Evolutionary conservation across 2,113 vertebrate species (phyloP), one percentile per base, ranked within the genome.

Genomic region (Mastomys natalensis): DNA sequence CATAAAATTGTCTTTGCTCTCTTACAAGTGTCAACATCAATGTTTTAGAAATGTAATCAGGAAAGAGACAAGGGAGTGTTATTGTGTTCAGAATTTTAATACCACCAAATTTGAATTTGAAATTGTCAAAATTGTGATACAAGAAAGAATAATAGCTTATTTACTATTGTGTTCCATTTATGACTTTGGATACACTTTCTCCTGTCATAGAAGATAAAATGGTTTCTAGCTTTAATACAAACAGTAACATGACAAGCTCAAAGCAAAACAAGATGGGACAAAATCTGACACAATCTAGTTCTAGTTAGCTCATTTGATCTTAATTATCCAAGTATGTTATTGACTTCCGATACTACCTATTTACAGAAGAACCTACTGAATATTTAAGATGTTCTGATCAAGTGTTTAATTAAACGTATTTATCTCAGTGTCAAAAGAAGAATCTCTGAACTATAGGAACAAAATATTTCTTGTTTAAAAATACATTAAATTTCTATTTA

Each of bases 1-100:
- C 94, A 92, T 81, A 95, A 95, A 68, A 40, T 51, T 60, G 62
- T 81, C 22, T 95, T 85, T 95, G 72, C 90, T 97, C 29, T 88
- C 66, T 93, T 21, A 55, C 40, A 92, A 94, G 15, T 55, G 64
- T 26, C 78, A 95, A 66, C 40, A 74, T 89, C 84, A 76, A 82
- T 34, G 48, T 88, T 95, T 93, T 60, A 53, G 85, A 81, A 88
- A 87, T 48, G 34, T 62, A 87, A 91, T 76, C 40, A 78, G 40
- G 80, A 96, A 91, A 91, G 19, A 19, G 51, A 84, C 34, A 74
- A n/a, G 84, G 64, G 91, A 53, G 7, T 76, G 22, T 31, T 77
- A 76, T 13, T 81, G 7, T 87, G 76, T 95, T 94, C 8, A 40
- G 40, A 89, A 88, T 93, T 86, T 87, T 81, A 91, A 86, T 16